phyloP scores from a whole-genome alignment of 2,888 invertebrate genomes.

The Tinea semifulvella region DNA sequence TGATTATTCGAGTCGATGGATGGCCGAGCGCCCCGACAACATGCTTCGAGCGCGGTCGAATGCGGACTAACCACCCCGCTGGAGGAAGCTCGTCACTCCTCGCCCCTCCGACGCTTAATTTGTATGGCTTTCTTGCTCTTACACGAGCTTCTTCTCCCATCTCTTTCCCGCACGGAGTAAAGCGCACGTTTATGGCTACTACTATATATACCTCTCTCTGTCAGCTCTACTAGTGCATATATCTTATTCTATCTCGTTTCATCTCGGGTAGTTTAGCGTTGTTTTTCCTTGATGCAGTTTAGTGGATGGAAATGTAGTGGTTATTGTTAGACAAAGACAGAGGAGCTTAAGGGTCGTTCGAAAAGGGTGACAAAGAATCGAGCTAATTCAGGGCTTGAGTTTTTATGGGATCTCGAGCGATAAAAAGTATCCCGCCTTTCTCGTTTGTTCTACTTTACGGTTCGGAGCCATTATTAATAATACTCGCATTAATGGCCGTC shows the following conservation, averaged over 20 bases:
- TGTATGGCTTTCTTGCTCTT: conserved; percentile 48
- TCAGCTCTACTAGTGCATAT: conserved; percentile 63
- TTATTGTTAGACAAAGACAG: conserved; percentile 67
- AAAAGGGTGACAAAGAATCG: conserved; percentile 66
- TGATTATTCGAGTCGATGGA: conserved; percentile 4
- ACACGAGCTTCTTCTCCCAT: conserved; percentile 44
- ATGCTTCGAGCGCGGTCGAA: conserved; percentile 47
- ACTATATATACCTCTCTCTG: conserved; percentile 61
- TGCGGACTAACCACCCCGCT: conserved; percentile 66
- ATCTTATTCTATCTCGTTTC: conserved; percentile 67
- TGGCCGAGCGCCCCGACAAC: not conserved
- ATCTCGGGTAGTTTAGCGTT: conserved; percentile 63
- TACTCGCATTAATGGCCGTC: conserved; percentile 57
- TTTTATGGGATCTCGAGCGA: conserved; percentile 61
- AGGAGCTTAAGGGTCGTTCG: conserved; percentile 62
- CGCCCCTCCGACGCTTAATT: conserved; percentile 65
- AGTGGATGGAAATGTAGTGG: conserved; percentile 66
- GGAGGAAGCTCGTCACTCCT: conserved; percentile 52
- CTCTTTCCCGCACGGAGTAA: conserved; percentile 48
- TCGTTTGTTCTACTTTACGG: conserved; percentile 64
- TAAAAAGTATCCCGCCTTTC: conserved; percentile 67
- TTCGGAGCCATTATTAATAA: conserved; percentile 56
- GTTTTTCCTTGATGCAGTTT: conserved; percentile 67
- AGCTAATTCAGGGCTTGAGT: conserved; percentile 65
- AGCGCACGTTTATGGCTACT: conserved; percentile 53